phyloP scores from a whole-genome alignment of 2,888 invertebrate species.

The Abscondita cerata region DNA sequence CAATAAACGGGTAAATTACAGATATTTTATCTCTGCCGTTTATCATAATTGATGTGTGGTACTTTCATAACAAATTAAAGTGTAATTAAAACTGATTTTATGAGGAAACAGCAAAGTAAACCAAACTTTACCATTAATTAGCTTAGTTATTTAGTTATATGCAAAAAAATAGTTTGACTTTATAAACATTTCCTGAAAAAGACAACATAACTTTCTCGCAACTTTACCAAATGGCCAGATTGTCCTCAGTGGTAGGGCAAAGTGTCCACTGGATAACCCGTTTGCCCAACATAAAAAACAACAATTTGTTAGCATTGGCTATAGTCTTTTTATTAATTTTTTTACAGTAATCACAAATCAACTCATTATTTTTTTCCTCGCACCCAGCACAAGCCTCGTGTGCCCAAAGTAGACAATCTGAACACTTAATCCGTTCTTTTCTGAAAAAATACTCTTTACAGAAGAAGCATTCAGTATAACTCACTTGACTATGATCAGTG shows the following conservation, averaged over 20 bases:
- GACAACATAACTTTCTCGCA: background rate
- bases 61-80: too few relatives aligned
- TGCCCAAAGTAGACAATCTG: background rate
- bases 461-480: background rate
- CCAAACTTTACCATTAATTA: too few relatives aligned
- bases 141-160: too few relatives aligned
- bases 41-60: too few relatives aligned
- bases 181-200: too few relatives aligned
- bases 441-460: background rate
- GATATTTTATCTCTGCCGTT: too few relatives aligned
- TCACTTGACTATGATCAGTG: background rate
- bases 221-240: background rate
- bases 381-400: slow-evolving; percentile 3
- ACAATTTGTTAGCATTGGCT: too few relatives aligned
- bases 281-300: background rate
- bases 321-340: background rate
- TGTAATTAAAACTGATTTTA: too few relatives aligned
- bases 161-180: too few relatives aligned
- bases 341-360: background rate
- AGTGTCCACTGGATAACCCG: background rate
- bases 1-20: too few relatives aligned
- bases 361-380: background rate
- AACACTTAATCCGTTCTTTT: background rate
- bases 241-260: background rate
- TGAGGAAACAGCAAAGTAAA: too few relatives aligned